These are phyloP conservation scores for Drosophila serrata DNA, from an alignment of 1,140 invertebrate species.

Conservation along the genomic window DNA sequence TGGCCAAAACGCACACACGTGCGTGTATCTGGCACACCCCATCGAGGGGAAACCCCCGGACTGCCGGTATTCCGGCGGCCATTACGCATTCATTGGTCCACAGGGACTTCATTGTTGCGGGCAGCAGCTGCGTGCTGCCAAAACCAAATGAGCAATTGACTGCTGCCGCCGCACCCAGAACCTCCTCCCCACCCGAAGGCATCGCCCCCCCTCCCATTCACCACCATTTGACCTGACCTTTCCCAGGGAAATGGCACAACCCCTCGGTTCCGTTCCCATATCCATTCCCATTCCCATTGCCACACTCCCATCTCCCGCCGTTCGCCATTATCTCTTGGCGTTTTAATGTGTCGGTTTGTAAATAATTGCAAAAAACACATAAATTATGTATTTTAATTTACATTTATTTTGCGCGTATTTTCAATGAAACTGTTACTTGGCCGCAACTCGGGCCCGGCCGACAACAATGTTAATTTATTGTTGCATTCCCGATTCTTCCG, in stretches of 20 bases:
- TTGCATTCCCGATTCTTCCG: conserved; percentile 41
- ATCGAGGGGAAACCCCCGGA: conserved; percentile 5
- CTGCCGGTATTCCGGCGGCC: conserved; percentile 28
- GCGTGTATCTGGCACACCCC: conserved; percentile 14
- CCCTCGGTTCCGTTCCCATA: background rate
- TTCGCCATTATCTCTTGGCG: conserved; percentile 67
- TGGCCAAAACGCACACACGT: conserved; percentile 36
- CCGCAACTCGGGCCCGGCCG: conserved; percentile 15
- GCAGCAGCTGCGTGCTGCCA: conserved; percentile 78
- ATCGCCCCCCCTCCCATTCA: conserved; percentile 13
- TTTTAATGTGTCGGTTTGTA: conserved; percentile 83
- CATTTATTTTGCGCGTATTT: conserved; percentile 76
- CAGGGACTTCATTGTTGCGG: conserved; percentile 66
- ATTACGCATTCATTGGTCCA: conserved; percentile 83
- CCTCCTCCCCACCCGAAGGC: conserved; percentile 4
- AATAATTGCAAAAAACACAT: conserved; percentile 79
- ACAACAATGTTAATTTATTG: conserved; percentile 65
- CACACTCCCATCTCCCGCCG: background rate
- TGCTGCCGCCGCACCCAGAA: conserved; percentile 33
- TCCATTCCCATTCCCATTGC: background rate
- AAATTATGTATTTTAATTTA: conserved; percentile 84
- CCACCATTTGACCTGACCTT: conserved; percentile 12
- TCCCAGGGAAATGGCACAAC: conserved; percentile 8
- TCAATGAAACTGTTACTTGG: conserved; percentile 63
- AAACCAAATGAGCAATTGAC: conserved; percentile 83